Percentiles rank a stretch among this genome's conserved stretches.
These are phyloP conservation scores for Tromatobia lineatoria DNA, from an alignment of 2,888 invertebrate species.

Conservation along the genomic window DNA sequence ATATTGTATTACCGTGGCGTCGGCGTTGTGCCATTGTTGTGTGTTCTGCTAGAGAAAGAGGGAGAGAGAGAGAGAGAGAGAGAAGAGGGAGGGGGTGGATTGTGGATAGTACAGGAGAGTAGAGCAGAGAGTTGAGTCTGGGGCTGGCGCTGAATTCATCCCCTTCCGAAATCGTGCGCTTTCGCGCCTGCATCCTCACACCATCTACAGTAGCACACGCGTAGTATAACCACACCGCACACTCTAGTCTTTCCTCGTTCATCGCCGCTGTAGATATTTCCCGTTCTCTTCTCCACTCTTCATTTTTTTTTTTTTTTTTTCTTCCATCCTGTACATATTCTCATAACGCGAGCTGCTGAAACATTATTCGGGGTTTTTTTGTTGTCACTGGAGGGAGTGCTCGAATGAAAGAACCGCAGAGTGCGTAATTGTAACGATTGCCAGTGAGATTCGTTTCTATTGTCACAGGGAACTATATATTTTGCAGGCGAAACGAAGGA, in stretches of 20 bases:
- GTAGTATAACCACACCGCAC: slow-evolving; percentile 26
- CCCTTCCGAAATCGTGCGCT: slow-evolving; percentile 57
- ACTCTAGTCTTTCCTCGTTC: slow-evolving; percentile 57
- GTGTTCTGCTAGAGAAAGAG: slow-evolving; percentile 54
- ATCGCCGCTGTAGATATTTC: slow-evolving; percentile 66
- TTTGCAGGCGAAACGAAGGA: slow-evolving; percentile 9
- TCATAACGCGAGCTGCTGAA: slow-evolving; percentile 39
- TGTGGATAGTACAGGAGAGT: slow-evolving; percentile 51
- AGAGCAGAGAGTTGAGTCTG: slow-evolving; percentile 42
- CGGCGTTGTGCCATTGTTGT: slow-evolving; percentile 54
- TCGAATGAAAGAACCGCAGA: slow-evolving; percentile 46
- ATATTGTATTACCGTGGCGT: slow-evolving; percentile 66
- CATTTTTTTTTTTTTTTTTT: slow-evolving; percentile 29
- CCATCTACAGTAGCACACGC: slow-evolving; percentile 42
- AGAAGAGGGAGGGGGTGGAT: slow-evolving; percentile 39
- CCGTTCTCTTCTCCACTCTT: slow-evolving; percentile 27
- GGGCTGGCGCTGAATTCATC: slow-evolving; percentile 49
- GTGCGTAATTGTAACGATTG: slow-evolving; percentile 63
- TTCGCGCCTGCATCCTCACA: slow-evolving; percentile 51
- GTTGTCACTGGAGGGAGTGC: slow-evolving; percentile 31
- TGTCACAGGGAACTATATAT: slow-evolving; percentile 43
- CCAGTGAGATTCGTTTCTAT: slow-evolving; percentile 46
- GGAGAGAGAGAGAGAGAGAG: slow-evolving; percentile 48
- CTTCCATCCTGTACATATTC: slow-evolving; percentile 41
- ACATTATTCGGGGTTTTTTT: slow-evolving; percentile 32